phyloP scores from a whole-genome alignment of 2,797 vertebrate species.

The Sebastes hubbsi region DNA sequence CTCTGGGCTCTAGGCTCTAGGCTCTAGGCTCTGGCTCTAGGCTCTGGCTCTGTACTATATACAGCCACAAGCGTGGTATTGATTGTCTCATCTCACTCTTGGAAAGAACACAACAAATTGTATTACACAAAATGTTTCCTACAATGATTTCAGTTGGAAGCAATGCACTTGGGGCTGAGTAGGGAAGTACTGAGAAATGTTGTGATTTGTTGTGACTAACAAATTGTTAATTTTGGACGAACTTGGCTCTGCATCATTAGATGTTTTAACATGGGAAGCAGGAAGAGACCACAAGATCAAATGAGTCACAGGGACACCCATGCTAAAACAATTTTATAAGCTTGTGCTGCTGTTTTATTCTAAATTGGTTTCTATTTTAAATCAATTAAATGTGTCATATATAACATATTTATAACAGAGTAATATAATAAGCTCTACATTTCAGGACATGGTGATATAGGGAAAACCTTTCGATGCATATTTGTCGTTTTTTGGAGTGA shows the following conservation, averaged over 20 bases:
- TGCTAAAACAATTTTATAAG: not conserved
- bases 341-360: not conserved
- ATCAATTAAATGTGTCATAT: not conserved
- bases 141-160: not conserved
- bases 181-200: not conserved
- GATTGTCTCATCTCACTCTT: not conserved
- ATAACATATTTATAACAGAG: not conserved
- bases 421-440: not conserved
- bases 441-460: not conserved
- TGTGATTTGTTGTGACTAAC: not conserved
- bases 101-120: not conserved
- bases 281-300: not conserved
- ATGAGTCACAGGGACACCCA: not conserved
- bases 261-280: not conserved
- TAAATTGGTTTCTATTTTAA: not conserved
- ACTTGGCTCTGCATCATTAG: not conserved
- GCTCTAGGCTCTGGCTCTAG: too few species aligned
- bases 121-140: not conserved
- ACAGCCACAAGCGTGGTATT: not conserved
- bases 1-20: too few species aligned
- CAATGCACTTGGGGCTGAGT: not conserved
- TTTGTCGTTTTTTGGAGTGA: not conserved
- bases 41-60: not conserved
- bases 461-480: not conserved
- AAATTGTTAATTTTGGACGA: not conserved